Conservation (phyloP, 2,797 vertebrate genomes). For the Siniperca undulata region DNA sequence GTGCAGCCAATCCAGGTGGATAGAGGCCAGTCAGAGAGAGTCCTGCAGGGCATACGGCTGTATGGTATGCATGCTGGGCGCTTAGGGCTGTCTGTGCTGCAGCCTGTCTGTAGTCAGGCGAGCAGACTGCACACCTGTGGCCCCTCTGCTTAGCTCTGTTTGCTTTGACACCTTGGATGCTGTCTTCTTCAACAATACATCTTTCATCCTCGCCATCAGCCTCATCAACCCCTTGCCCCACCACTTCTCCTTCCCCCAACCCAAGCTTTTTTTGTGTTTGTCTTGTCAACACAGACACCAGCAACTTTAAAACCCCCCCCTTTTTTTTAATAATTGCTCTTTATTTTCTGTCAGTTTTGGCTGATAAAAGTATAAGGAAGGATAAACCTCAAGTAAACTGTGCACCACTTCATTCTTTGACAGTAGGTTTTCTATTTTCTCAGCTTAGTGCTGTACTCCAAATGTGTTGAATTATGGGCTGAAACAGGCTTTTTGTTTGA, state of each 20-base stretch:
- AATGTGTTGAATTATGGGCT: slow-evolving; percentile 51
- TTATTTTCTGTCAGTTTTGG: slow-evolving; percentile 15
- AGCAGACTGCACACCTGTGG: slow-evolving; percentile 81
- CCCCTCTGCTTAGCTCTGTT: slow-evolving; percentile 61
- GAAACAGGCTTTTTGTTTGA: slow-evolving; percentile 61
- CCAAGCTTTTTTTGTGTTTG: slow-evolving; percentile 6
- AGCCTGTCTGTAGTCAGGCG: slow-evolving; percentile 63
- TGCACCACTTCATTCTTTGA: slow-evolving; percentile 31
- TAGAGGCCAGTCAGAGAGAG: slow-evolving; percentile 44
- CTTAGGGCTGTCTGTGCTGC: slow-evolving; percentile 65
- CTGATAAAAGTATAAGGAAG: background rate
- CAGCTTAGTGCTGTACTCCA: slow-evolving; percentile 16
- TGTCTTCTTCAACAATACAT: slow-evolving; percentile 72
- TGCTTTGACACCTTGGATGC: slow-evolving; percentile 83
- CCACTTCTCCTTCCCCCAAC: slow-evolving; percentile 10
- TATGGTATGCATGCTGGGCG: slow-evolving; percentile 57
- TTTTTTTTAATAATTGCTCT: background rate
- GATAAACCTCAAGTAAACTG: slow-evolving; percentile 12
- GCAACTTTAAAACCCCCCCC: slow-evolving; percentile 3
- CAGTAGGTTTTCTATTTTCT: slow-evolving; percentile 42
- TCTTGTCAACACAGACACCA: slow-evolving; percentile 5
- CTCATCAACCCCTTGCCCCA: slow-evolving; percentile 45
- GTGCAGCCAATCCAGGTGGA: slow-evolving; percentile 59
- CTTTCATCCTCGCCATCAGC: slow-evolving; percentile 64
- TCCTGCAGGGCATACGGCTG: slow-evolving; percentile 62